Evolutionary conservation across 2,888 invertebrate genomes (phyloP).

Genomic region (Tipula vernalis): DNA sequence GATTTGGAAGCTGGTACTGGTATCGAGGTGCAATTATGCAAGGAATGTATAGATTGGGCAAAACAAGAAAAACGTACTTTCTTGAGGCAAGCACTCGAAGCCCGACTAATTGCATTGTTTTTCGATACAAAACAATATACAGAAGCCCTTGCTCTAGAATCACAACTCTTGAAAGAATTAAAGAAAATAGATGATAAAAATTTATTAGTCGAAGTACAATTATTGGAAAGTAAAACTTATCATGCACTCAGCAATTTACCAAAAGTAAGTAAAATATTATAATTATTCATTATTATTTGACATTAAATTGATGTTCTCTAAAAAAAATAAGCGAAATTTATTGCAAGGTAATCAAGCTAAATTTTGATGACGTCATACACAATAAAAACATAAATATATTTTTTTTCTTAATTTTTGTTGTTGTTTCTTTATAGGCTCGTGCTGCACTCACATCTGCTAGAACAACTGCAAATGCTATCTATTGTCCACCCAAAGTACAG

Average conservation of each 20-base stretch:
- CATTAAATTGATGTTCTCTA: neutral
- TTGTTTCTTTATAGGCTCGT: conserved; percentile 43
- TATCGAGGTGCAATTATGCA: conserved; percentile 82
- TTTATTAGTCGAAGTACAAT: conserved; percentile 92
- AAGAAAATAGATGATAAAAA: conserved; percentile 99
- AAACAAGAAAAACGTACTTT: conserved; percentile 96
- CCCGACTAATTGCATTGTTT: conserved; percentile 87
- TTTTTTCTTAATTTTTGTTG: neutral
- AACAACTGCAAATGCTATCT: conserved; percentile 99
- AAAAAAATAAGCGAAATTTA: neutral
- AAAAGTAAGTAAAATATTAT: conserved; percentile 37
- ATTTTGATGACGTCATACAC: neutral
- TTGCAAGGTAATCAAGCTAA: neutral
- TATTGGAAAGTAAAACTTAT: conserved; percentile 96
- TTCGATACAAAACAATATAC: conserved; percentile 83
- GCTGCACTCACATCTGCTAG: conserved; percentile 95
- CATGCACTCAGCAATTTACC: conserved; percentile 95
- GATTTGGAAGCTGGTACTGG: conserved; percentile 95
- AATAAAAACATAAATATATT: neutral
- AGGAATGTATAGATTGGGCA: conserved; percentile 99
- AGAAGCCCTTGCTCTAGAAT: conserved; percentile 73
- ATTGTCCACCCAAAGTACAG: conserved; percentile 97
- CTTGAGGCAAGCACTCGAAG: conserved; percentile 89
- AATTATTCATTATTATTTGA: neutral
- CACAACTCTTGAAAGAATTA: conserved; percentile 81